phyloP scores from a whole-genome alignment of 2,113 vertebrate genomes.

The Aleadryas rufinucha region DNA sequence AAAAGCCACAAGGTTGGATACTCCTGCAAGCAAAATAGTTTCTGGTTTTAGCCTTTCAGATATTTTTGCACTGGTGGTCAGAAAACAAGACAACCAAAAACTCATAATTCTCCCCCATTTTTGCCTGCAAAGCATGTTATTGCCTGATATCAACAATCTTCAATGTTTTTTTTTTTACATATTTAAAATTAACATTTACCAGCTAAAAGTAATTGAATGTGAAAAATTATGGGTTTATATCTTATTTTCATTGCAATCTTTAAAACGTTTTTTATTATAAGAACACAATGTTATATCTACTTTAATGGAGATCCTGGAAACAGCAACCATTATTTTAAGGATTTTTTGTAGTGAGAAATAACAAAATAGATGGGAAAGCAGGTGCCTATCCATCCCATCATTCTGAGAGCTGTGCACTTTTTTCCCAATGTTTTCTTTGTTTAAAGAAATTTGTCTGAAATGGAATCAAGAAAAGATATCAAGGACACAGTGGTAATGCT shows the following conservation, averaged over 20 bases:
- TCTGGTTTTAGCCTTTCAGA: not conserved
- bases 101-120: not conserved
- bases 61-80: not conserved
- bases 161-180: not conserved
- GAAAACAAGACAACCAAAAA: not conserved
- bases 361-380: not conserved
- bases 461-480: not conserved
- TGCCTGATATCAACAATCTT: not conserved
- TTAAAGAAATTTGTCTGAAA: not conserved
- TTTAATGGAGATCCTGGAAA: not conserved
- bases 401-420: not conserved
- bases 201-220: not conserved
- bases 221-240: not conserved
- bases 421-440: accelerated
- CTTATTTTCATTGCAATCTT: not conserved
- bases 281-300: not conserved
- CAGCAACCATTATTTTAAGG: not conserved
- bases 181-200: not conserved
- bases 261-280: not conserved
- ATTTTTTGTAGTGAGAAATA: not conserved
- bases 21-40: not conserved
- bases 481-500: not conserved
- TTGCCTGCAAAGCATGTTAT: not conserved
- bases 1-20: not conserved
- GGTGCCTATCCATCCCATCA: not conserved